Evolutionary conservation across 2,888 invertebrate species (phyloP), one percentile per base, ranked within the genome.

Genomic region (Drosophila austrosaltans): DNA sequence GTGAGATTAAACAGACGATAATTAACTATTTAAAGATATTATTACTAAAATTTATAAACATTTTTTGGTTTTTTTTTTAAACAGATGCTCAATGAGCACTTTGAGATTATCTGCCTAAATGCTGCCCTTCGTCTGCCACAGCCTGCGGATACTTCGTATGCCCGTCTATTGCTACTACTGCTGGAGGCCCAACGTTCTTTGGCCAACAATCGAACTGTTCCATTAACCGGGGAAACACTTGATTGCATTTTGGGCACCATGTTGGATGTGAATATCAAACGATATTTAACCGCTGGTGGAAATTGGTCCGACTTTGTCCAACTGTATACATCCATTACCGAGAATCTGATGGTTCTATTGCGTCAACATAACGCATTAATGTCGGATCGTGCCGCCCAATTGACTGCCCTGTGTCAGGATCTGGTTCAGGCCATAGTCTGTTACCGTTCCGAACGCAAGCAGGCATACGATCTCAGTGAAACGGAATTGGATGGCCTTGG

Each of bases 61-160:
- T 4, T 10, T n/a, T 2, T 22, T 0, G 6, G 28, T 28, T 30
- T 30, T 0, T 30, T 36, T 36, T 36, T 36, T 1, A 36, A 36
- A 8, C 61, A 92, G 92, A 91, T 92, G 69, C 91, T 92, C 44
- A 92, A 90, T 66, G 91, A 92, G 39, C 85, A 91, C 56, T 92
- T 92, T 63, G 90, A 91, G 64, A 69, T 87, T n/a, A 89, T 92
- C n/a, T 85, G 77, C 3, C 81, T 86, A 2, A 79, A 81, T 25
- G 87, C 90, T 0, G 77, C 78, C 0, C 39, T 89, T 28, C 89
- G 88, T 7, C 75, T 92, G 32, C 71, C 71, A 4, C 54, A 58
- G 16, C 48, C 32, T 2, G 62, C 54, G 28, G 85, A 59, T 68
- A 12, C 68, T 16, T 32, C 6, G 3, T 75, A 76, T 22, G 30